phyloP scores from a whole-genome alignment of 2,888 invertebrate species.

The Acronicta psi region DNA sequence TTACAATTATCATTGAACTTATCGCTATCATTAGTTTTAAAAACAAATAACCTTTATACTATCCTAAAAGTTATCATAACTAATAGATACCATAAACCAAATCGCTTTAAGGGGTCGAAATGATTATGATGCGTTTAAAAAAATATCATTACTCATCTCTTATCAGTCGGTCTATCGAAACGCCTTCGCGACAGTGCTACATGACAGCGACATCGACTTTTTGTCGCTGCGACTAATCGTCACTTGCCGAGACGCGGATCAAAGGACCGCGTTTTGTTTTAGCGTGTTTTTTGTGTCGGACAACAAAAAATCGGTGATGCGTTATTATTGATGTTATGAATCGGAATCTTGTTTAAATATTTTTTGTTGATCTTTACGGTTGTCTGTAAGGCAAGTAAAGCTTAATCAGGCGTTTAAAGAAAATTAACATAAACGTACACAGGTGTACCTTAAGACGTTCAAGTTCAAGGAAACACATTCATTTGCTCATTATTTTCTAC shows the following conservation, averaged over 20 bases:
- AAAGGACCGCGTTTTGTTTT: slow-evolving; percentile 64
- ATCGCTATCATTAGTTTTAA: slow-evolving; percentile 38
- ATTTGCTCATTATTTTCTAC: no score
- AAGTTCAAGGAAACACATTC: no score
- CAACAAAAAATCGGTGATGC: slow-evolving; percentile 60
- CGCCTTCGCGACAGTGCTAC: slow-evolving; percentile 69
- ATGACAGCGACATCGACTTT: slow-evolving; percentile 82
- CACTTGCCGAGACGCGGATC: slow-evolving; percentile 72
- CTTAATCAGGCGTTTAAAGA: slow-evolving; percentile 23
- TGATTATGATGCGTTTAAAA: slow-evolving; percentile 66
- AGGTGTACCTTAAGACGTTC: no score
- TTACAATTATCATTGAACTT: slow-evolving; percentile 21
- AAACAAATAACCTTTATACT: slow-evolving; percentile 45
- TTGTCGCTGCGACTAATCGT: slow-evolving; percentile 79
- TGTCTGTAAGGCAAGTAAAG: slow-evolving; percentile 32
- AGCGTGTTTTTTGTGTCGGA: slow-evolving; percentile 55
- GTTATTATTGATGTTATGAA: slow-evolving; percentile 69
- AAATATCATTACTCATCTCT: slow-evolving; percentile 75
- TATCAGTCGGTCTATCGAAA: slow-evolving; percentile 75
- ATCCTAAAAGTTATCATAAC: slow-evolving; percentile 42
- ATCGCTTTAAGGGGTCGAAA: slow-evolving; percentile 46
- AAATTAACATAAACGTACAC: slow-evolving; percentile 2
- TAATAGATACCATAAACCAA: slow-evolving; percentile 48
- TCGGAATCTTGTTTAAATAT: slow-evolving; percentile 56
- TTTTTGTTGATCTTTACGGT: slow-evolving; percentile 47